phyloP scores from a whole-genome alignment of 2,888 invertebrate species.

The Magallana nippona region DNA sequence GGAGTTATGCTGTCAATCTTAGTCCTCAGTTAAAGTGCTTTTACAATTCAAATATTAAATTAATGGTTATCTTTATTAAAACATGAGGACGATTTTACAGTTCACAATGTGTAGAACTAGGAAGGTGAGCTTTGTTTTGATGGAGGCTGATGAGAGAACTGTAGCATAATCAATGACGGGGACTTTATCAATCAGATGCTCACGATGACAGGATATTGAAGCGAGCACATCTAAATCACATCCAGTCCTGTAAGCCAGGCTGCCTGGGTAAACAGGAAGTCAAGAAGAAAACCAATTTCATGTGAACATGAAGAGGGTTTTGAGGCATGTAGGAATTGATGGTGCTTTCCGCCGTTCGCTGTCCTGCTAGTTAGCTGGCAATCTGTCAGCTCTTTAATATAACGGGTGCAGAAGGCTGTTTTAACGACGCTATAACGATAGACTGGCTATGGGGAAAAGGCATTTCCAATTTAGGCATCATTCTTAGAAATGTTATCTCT shows the following conservation, averaged over 20 bases:
- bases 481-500: conserved; percentile 12
- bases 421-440: not conserved
- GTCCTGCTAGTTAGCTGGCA: not conserved
- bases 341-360: not conserved
- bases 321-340: conserved; percentile 10
- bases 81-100: too few relatives aligned
- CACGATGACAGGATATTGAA: conserved; percentile 27
- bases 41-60: too few relatives aligned
- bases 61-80: too few relatives aligned
- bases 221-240: not conserved
- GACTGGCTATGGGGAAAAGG: not conserved
- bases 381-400: not conserved
- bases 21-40: too few relatives aligned
- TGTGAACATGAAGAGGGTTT: not conserved
- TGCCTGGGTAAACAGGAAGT: conserved; percentile 26
- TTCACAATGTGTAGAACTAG: too few relatives aligned
- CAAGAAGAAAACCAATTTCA: conserved; percentile 3
- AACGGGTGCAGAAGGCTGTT: not conserved
- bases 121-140: too few relatives aligned
- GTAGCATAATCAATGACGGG: not conserved
- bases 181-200: conserved; percentile 7
- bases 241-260: not conserved
- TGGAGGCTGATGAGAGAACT: not conserved
- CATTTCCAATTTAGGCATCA: not conserved
- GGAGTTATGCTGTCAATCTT: too few relatives aligned